These are phyloP conservation scores for Halcyon malimbica DNA, from an alignment of 2,113 vertebrate genomes.

Conservation along the genomic window DNA sequence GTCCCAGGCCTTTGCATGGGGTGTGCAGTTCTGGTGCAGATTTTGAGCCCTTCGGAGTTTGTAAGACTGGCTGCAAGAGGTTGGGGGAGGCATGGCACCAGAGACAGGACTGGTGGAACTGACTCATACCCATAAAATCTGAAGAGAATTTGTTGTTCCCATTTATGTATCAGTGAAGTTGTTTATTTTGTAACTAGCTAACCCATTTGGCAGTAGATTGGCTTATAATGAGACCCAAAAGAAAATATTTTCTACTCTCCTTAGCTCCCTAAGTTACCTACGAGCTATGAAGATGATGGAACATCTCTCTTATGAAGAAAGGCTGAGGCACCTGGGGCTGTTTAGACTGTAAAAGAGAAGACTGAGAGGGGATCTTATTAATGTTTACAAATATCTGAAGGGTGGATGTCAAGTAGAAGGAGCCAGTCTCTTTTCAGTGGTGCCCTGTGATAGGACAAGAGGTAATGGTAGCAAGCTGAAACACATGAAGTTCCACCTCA, in stretches of 20 bases:
- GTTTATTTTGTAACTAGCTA: neutral
- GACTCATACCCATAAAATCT: neutral
- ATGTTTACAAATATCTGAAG: too few species aligned
- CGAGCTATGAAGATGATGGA: too few species aligned
- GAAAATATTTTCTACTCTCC: neutral
- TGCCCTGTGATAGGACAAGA: too few species aligned
- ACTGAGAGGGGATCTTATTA: too few species aligned
- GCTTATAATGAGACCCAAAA: neutral
- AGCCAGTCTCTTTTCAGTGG: too few species aligned
- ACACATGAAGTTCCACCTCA: too few species aligned
- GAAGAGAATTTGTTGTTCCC: neutral
- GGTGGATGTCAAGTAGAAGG: too few species aligned
- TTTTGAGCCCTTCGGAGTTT: neutral
- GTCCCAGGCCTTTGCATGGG: neutral
- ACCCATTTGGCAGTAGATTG: neutral
- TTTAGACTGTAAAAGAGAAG: too few species aligned
- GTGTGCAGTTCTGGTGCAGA: neutral
- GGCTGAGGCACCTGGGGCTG: too few species aligned
- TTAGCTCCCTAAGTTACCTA: neutral
- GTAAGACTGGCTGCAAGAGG: neutral
- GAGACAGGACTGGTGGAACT: neutral
- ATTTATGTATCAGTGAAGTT: neutral
- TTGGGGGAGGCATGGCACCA: neutral
- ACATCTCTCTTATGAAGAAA: too few species aligned
- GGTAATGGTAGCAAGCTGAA: too few species aligned